These are phyloP conservation scores for Aurelia coerulea DNA, from an alignment of 30 jellyfish, hydroid and myxozoan species.

Conservation along the genomic window DNA sequence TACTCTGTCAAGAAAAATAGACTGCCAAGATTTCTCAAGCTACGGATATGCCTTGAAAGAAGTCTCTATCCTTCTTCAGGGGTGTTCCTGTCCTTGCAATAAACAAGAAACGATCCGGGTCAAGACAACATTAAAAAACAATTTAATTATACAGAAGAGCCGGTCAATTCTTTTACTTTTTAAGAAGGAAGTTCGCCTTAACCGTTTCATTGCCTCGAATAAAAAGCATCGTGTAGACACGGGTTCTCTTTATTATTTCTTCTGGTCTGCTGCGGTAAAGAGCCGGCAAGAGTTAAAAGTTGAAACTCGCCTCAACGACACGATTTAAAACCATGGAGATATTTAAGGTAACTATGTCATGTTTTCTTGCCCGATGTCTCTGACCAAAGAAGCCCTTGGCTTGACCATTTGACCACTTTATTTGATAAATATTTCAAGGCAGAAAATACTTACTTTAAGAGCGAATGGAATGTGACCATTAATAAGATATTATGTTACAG, in stretches of 20 bases:
- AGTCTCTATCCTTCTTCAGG: constrained; percentile 6
- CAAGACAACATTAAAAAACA: constrained; percentile 66
- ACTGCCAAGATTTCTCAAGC: constrained; percentile 27
- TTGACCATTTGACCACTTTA: too few species aligned
- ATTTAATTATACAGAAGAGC: constrained; percentile 62
- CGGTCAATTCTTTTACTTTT: constrained; percentile 67
- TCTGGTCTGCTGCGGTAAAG: constrained; percentile 4
- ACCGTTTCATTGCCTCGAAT: constrained; percentile 20
- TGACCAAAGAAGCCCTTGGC: too few species aligned
- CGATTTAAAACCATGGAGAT: constrained; percentile 1
- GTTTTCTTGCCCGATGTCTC: neutral
- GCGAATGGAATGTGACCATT: too few species aligned
- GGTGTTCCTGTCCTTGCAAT: constrained; percentile 47
- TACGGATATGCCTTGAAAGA: constrained; percentile 9
- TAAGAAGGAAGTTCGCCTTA: constrained; percentile 66
- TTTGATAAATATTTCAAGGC: too few species aligned
- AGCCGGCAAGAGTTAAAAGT: constrained; percentile 53
- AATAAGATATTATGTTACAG: too few species aligned
- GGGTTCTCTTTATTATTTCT: constrained; percentile 13
- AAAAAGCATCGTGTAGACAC: constrained; percentile 1
- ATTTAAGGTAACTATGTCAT: constrained; percentile 8
- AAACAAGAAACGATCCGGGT: constrained; percentile 48
- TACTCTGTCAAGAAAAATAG: constrained; percentile 32
- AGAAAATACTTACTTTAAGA: too few species aligned
- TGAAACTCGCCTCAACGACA: neutral